phyloP scores from a whole-genome alignment of 2,797 vertebrate species.

The Hafferia zeledoni region DNA sequence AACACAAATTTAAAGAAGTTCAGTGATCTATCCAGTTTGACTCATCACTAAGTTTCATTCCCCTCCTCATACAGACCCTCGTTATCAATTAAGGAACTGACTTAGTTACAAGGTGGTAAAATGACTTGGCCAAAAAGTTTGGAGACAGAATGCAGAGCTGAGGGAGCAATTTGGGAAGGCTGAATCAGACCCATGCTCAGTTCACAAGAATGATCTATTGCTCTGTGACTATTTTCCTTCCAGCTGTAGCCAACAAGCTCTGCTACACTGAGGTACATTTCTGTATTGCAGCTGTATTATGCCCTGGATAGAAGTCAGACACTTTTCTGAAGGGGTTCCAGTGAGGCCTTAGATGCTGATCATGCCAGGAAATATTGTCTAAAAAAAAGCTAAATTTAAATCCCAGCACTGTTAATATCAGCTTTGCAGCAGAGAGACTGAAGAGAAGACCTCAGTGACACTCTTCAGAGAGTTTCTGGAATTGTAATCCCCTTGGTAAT shows the following conservation, averaged over 20 bases:
- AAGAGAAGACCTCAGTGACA: neutral
- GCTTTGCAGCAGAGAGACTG: neutral
- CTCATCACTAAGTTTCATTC: neutral
- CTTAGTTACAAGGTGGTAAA: neutral
- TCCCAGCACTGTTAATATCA: neutral
- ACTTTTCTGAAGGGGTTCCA: slow-evolving; percentile 23
- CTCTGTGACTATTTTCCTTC: neutral
- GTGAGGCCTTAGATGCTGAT: neutral
- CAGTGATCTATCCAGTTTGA: neutral
- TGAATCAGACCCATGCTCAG: neutral
- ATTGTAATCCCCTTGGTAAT: slow-evolving; percentile 51
- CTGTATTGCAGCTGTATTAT: neutral
- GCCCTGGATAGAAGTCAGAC: neutral
- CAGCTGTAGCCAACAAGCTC: neutral
- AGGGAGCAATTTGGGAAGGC: neutral
- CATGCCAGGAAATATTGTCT: slow-evolving; percentile 21
- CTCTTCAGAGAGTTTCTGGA: slow-evolving; percentile 13
- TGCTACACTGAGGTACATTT: neutral
- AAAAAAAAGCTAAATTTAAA: slow-evolving; percentile 23
- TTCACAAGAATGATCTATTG: neutral
- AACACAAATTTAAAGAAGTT: neutral
- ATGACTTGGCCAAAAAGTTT: neutral
- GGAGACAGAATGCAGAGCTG: neutral
- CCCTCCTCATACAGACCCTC: neutral
- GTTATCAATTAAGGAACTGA: neutral